Conservation (phyloP, 2,113 vertebrate species). For the Tyrannus savana region DNA sequence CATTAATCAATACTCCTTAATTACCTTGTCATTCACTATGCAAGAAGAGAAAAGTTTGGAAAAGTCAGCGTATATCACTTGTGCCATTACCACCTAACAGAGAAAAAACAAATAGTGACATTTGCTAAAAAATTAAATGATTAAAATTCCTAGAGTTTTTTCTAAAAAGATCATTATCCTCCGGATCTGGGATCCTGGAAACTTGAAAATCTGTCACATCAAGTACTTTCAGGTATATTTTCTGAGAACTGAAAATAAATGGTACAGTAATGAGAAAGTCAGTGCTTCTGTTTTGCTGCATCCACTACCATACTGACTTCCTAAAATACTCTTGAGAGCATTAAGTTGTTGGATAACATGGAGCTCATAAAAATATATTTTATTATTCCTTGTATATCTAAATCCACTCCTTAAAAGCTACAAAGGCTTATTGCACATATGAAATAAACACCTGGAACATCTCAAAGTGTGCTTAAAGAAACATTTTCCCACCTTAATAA, state of each 20-base stretch:
- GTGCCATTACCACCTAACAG: background rate
- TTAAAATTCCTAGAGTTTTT: background rate
- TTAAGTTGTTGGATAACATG: background rate
- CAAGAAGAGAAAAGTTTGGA: background rate
- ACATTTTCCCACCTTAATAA: background rate
- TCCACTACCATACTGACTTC: background rate
- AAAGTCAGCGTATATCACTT: background rate
- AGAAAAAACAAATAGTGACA: background rate
- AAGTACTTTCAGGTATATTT: background rate
- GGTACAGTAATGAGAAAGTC: background rate
- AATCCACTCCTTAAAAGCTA: background rate
- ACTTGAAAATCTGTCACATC: background rate
- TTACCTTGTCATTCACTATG: background rate
- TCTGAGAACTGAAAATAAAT: background rate
- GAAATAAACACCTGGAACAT: background rate
- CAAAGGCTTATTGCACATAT: background rate
- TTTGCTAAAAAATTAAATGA: background rate
- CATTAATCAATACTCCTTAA: background rate
- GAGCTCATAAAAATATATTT: background rate
- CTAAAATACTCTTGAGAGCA: background rate
- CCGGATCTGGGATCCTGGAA: background rate
- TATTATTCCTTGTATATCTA: background rate
- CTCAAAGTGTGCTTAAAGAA: background rate
- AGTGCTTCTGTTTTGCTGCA: background rate
- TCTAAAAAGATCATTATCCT: background rate